Conservation (phyloP, 2,797 vertebrate species). For the Amazona ochrocephala region DNA sequence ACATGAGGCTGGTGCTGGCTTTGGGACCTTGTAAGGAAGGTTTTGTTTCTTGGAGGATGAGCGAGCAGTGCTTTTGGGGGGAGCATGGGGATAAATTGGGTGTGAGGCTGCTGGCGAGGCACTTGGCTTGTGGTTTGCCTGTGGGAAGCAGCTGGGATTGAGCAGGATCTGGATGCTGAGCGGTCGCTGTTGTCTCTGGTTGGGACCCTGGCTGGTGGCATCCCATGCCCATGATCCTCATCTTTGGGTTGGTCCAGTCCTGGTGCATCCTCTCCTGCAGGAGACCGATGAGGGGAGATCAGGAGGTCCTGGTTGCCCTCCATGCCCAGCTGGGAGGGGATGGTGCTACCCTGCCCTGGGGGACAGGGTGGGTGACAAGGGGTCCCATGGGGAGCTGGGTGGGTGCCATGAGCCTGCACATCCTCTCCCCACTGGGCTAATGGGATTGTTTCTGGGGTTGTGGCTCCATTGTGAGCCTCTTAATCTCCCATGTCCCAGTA, state of each 20-base stretch:
- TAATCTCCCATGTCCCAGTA: not conserved
- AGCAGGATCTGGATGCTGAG: not conserved
- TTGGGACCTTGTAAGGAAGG: not conserved
- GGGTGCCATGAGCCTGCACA: not conserved
- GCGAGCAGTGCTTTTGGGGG: not conserved
- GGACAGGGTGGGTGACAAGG: not conserved
- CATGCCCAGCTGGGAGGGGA: rapidly evolving
- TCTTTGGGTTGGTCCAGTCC: not conserved
- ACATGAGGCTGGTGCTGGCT: rapidly evolving
- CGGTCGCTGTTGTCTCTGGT: not conserved
- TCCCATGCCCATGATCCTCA: not conserved
- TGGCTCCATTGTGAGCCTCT: constrained; percentile 44
- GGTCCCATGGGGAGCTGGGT: not conserved
- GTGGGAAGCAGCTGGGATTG: not conserved
- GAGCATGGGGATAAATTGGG: not conserved
- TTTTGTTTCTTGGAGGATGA: not conserved
- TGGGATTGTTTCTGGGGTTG: constrained; percentile 49
- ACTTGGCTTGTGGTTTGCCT: not conserved
- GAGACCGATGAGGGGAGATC: not conserved
- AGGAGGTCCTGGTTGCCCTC: not conserved
- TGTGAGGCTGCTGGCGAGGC: not conserved
- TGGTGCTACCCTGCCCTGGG: rapidly evolving
- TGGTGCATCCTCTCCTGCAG: not conserved
- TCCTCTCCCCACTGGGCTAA: not conserved
- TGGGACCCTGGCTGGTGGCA: not conserved